Evolutionary conservation across 2,888 invertebrate species (phyloP), one percentile per base, ranked within the genome.

Genomic region (Synanthedon formicaeformis): DNA sequence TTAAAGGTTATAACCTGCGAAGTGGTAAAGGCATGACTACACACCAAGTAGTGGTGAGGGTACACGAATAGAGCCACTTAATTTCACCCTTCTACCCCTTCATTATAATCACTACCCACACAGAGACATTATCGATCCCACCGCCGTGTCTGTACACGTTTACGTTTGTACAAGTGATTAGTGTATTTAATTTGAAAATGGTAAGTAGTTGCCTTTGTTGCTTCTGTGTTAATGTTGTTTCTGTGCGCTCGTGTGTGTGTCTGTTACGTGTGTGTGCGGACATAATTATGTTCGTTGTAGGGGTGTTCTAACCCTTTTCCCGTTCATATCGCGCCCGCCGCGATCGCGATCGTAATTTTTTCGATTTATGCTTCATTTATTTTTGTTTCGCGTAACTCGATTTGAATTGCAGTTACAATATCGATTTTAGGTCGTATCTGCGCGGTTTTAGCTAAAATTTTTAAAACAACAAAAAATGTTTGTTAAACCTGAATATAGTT

Each of bases 131-230:
- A 85, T 85, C 84, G 86, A 85, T 82, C 85, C 69, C 54, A 53
- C 55, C 61, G 56, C 58, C 64, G 68, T 77, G 69, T 84, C 68
- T 71, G 69, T 75, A 79, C 71, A 75, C 77, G 56, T 56, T 18
- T 67, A 70, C 77, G 80, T 80, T 81, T 82, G 82, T 81, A 83
- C 81, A 80, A 81, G 84, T 86, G 85, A 86, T 87, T 87, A 87
- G 86, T 86, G 86, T 86, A 84, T 85, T 86, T 87, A 85, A 87
- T 87, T 87, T 84, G 86, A 87, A 86, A 86, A 86, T 84, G 87
- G 82, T 86, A 86, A 87, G 86, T 84, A 86, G 86, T 86, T 83
- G 78, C 79, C 79, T 81, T 84, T 82, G 83, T 81, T 78, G 78
- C 77, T 66, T 73, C 62, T 74, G 80, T 78, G 73, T 75, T 76